phyloP scores from a whole-genome alignment of 1,140 invertebrate genomes.

The Coptotermes formosanus region DNA sequence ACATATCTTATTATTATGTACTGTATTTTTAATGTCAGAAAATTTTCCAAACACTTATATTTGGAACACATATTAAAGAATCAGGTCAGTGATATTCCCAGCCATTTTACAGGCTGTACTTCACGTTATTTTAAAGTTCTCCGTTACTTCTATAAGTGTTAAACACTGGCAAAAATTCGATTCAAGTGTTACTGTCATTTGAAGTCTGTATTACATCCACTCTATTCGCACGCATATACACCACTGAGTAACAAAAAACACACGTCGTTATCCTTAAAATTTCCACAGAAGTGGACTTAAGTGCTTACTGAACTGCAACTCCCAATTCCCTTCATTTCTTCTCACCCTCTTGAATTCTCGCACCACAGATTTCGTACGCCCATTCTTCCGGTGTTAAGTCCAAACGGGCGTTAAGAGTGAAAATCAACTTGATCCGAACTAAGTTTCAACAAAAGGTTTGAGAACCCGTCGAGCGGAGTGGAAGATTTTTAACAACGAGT shows the following conservation, averaged over 20 bases:
- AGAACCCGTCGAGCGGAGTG: neutral
- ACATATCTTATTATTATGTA: too few relatives aligned
- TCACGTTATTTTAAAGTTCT: too few relatives aligned
- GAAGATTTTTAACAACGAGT: slow-evolving; percentile 3
- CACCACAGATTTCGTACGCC: neutral
- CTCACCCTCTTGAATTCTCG: neutral
- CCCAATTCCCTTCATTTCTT: neutral
- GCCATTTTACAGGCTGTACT: too few relatives aligned
- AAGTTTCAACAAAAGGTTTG: neutral
- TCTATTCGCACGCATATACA: neutral
- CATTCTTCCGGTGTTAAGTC: neutral
- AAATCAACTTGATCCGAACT: slow-evolving; percentile 13
- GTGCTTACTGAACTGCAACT: slow-evolving; percentile 3
- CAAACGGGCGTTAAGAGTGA: slow-evolving; percentile 9
- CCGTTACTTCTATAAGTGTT: too few relatives aligned
- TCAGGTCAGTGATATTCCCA: too few relatives aligned
- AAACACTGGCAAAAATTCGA: too few relatives aligned
- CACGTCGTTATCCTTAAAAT: neutral
- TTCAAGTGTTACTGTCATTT: too few relatives aligned
- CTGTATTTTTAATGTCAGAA: too few relatives aligned
- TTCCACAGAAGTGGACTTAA: slow-evolving; percentile 5
- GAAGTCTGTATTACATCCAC: neutral
- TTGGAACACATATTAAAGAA: too few relatives aligned
- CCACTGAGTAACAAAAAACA: neutral
- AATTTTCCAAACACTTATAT: too few relatives aligned